Evolutionary conservation across 2,113 vertebrate species (phyloP).

Genomic region (Sarotherodon lohbergeri): DNA sequence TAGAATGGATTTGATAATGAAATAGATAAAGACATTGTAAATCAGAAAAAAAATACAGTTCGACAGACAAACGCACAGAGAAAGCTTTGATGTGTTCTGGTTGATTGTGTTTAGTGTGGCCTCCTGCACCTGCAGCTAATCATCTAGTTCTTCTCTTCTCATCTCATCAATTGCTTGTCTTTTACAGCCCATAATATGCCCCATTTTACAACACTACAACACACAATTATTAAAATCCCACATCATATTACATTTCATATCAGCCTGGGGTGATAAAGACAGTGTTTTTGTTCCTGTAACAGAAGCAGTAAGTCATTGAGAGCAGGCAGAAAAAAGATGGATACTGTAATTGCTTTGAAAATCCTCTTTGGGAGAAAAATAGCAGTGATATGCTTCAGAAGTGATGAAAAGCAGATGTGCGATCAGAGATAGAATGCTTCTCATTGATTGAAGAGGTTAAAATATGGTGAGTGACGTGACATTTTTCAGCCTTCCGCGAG

Average conservation of each 20-base stretch:
- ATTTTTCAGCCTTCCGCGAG: neutral
- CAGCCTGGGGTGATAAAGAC: neutral
- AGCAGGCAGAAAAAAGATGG: neutral
- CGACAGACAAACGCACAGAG: neutral
- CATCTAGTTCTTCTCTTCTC: neutral
- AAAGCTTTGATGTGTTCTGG: slow-evolving; percentile 2
- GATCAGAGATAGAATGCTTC: neutral
- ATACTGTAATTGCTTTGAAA: neutral
- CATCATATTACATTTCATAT: slow-evolving; percentile 3
- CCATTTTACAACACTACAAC: neutral
- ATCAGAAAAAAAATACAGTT: neutral
- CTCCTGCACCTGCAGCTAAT: slow-evolving; percentile 23
- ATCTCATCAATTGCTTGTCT: slow-evolving; percentile 3
- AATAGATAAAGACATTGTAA: neutral
- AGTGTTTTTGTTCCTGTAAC: neutral
- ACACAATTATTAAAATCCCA: neutral
- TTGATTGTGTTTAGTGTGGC: neutral
- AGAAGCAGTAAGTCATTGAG: neutral
- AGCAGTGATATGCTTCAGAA: neutral
- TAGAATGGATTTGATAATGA: neutral
- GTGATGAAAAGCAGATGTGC: neutral
- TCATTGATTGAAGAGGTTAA: neutral
- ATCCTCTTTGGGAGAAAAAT: neutral
- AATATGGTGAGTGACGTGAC: neutral
- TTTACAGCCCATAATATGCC: neutral